phyloP scores from a whole-genome alignment of 1,140 invertebrate genomes.

The Doryteuthis pealeii region DNA sequence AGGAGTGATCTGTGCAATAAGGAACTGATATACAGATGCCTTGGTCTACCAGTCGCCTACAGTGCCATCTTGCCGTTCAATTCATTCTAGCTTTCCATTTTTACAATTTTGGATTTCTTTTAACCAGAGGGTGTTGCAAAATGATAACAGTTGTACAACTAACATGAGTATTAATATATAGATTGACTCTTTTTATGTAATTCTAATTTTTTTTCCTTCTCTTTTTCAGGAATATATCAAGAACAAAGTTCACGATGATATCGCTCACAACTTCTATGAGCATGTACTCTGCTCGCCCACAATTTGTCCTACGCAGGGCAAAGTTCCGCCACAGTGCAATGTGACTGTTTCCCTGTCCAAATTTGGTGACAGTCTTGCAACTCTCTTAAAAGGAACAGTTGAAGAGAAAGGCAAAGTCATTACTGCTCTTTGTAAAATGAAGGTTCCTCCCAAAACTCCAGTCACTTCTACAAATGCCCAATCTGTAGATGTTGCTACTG shows the following conservation, averaged over 20 bases:
- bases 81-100: neutral
- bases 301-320: neutral
- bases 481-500: slow-evolving; percentile 21
- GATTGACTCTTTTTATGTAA: too few relatives aligned
- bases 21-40: too few relatives aligned
- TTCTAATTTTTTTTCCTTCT: slow-evolving; percentile 21
- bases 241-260: slow-evolving; percentile 12
- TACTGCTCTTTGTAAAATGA: slow-evolving; percentile 11
- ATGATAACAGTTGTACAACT: too few relatives aligned
- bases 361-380: slow-evolving; percentile 20
- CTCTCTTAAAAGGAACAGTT: slow-evolving; percentile 19
- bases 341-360: slow-evolving; percentile 14
- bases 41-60: too few relatives aligned
- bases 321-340: neutral
- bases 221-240: slow-evolving; percentile 5
- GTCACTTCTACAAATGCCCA: neutral
- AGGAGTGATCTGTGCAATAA: too few relatives aligned
- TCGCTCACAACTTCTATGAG: slow-evolving; percentile 11
- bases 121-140: too few relatives aligned
- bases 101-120: slow-evolving; percentile 18
- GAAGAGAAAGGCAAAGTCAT: slow-evolving; percentile 19
- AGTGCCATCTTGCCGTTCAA: too few relatives aligned
- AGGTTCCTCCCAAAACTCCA: neutral
- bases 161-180: too few relatives aligned
- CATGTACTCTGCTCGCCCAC: neutral